Evolutionary conservation across 2,797 vertebrate genomes (phyloP).

Genomic region (Intellagama lesueurii): DNA sequence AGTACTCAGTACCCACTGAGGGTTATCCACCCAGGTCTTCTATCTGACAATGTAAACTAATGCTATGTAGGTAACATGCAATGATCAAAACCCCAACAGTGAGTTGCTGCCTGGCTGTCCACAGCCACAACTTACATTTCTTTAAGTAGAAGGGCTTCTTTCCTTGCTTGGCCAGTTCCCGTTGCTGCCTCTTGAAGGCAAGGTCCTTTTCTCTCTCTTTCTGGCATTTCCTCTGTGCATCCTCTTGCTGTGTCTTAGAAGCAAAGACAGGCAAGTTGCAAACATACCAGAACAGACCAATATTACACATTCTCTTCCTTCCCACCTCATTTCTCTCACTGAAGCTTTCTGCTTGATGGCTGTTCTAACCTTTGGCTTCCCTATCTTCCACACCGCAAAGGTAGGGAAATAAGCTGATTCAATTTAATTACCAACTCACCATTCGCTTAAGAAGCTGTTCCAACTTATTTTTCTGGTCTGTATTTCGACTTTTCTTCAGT

Average conservation of each 20-base stretch:
- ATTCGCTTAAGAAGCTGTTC: constrained; percentile 87
- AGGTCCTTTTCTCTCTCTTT: constrained; percentile 83
- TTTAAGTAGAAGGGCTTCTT: constrained; percentile 90
- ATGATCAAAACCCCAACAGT: not conserved
- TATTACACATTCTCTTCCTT: not conserved
- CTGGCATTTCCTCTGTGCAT: constrained; percentile 77
- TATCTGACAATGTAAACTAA: not conserved
- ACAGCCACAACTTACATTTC: constrained; percentile 81
- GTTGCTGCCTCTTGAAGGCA: constrained; percentile 84
- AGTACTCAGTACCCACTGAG: not conserved
- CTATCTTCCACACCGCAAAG: not conserved
- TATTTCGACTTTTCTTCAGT: constrained; percentile 79
- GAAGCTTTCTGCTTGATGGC: not conserved
- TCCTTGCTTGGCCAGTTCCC: constrained; percentile 85
- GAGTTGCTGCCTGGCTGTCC: not conserved
- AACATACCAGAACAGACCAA: not conserved
- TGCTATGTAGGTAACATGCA: not conserved
- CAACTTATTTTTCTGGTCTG: constrained; percentile 79
- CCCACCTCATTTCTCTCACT: not conserved
- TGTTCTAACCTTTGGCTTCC: not conserved
- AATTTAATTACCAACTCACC: constrained; percentile 76
- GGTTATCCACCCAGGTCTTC: not conserved
- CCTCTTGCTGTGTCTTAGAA: constrained; percentile 89
- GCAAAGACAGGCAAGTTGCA: not conserved
- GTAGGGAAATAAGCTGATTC: not conserved